A percentile compares a stretch with the other conserved stretches of the same genome.
These are phyloP conservation scores for Drosophila ficusphila DNA, from an alignment of 1,140 invertebrate species.

Conservation along the genomic window DNA sequence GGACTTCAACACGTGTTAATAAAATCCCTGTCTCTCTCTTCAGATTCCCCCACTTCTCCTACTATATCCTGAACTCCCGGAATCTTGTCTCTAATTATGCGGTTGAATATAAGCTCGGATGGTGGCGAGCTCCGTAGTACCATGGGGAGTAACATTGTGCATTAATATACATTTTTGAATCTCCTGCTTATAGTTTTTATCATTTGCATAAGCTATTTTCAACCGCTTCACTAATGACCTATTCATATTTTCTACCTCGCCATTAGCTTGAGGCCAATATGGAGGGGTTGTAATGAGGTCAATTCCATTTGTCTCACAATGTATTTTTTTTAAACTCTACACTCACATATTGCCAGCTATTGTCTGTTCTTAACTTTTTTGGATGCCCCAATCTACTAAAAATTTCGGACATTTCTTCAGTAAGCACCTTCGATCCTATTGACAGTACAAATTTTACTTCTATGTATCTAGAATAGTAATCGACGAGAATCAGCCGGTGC, in stretches of 20 bases:
- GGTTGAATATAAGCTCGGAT: slow-evolving; percentile 40
- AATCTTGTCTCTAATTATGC: slow-evolving; percentile 39
- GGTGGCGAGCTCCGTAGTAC: slow-evolving; percentile 42
- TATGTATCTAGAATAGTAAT: slow-evolving; percentile 52
- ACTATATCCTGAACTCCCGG: slow-evolving; percentile 22
- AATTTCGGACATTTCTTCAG: slow-evolving; percentile 9
- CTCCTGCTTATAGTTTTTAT: slow-evolving; percentile 19
- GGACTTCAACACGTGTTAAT: too few species aligned
- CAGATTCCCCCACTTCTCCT: slow-evolving; percentile 2
- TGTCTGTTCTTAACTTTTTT: neutral
- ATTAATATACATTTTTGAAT: slow-evolving; percentile 38
- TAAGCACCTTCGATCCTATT: neutral
- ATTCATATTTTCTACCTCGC: slow-evolving; percentile 46
- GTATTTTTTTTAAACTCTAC: neutral
- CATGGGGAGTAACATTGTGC: slow-evolving; percentile 51
- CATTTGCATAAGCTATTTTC: slow-evolving; percentile 19
- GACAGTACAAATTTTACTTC: slow-evolving; percentile 15
- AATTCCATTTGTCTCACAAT: slow-evolving; percentile 43
- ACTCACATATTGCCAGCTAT: neutral
- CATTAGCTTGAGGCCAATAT: neutral
- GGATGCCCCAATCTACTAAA: slow-evolving; percentile 2
- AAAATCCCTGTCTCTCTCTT: slow-evolving; percentile 5
- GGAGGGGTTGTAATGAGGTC: slow-evolving; percentile 50
- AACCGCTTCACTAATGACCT: slow-evolving; percentile 18
- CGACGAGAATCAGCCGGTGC: slow-evolving; percentile 57